These are phyloP conservation scores for western clawed frog (Xenopus tropicalis) DNA, from an alignment of 2,113 vertebrate species.

Conservation along the genomic window UCB_Xtro_10.0 CM004444.2:104132001-104132500, in stretches of 20 bases:
- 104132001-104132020: too few relatives aligned
- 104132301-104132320: conserved; percentile 32
- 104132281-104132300: conserved; percentile 37
- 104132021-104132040: too few relatives aligned
- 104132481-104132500: conserved; percentile 35
- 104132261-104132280: conserved; percentile 35
- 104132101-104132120: too few relatives aligned
- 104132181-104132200: conserved; percentile 2
- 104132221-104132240: conserved; percentile 8
- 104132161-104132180: neutral
- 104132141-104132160: neutral
- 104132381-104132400: conserved; percentile 34
- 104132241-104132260: conserved; percentile 18
- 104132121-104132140: too few relatives aligned
- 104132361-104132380: conserved; percentile 41
- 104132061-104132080: too few relatives aligned
- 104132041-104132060: too few relatives aligned
- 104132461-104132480: conserved; percentile 25
- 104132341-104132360: conserved; percentile 44
- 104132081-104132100: too few relatives aligned
- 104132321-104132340: conserved; percentile 33
- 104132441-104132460: conserved; percentile 39
- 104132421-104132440: conserved; percentile 42
- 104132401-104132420: conserved; percentile 34
- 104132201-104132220: neutral